Base-by-base conservation (phyloP, 2,888 invertebrate species). In the Dichetophora obliterata region DNA sequence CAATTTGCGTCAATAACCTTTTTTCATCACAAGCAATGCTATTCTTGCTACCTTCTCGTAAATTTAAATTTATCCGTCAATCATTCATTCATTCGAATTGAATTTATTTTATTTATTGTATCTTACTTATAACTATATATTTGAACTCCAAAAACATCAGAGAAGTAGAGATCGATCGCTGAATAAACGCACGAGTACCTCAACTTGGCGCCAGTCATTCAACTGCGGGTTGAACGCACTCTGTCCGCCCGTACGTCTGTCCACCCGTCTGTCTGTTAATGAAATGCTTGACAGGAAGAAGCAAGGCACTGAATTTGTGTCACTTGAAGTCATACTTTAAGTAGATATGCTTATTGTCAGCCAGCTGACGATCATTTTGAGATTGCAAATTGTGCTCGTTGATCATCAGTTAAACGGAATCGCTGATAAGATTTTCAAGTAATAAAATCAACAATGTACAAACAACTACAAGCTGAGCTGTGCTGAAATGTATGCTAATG, bases 171-270 rank as follows among this genome's bases (percentile, higher is more conserved):
- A 63, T 31, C 11, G n/a, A 24, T 63, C 27, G 5, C n/a, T 31
- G 16, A 24, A 31, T 31, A 27, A 27, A 63, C 22, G 9, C 57
- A 59, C 11, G 22, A 24, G 57, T 59, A 11, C 24, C 9, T 59
- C 57, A 22, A 27, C 19, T 14, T 14, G 14, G 22, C 61, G 63
- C 22, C 76, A 63, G 57, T 61, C 73, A 74, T 77, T 73, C 78
- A 77, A 76, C 79, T 81, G 80, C 80, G 81, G 80, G 81, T 80
- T 79, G 79, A 81, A 80, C 80, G 78, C 81, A 80, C 80, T 80
- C 77, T 76, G 78, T 76, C 78, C 74, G 80, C 80, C 78, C 78
- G 80, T 80, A 76, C 77, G 78, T 63, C 75, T 79, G 77, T 76
- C 78, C 73, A 31, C 37, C 54, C 75, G 24, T 75, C 77, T n/a